Base-by-base conservation (phyloP, 2,113 vertebrate species). In the Zosterops lateralis region DNA sequence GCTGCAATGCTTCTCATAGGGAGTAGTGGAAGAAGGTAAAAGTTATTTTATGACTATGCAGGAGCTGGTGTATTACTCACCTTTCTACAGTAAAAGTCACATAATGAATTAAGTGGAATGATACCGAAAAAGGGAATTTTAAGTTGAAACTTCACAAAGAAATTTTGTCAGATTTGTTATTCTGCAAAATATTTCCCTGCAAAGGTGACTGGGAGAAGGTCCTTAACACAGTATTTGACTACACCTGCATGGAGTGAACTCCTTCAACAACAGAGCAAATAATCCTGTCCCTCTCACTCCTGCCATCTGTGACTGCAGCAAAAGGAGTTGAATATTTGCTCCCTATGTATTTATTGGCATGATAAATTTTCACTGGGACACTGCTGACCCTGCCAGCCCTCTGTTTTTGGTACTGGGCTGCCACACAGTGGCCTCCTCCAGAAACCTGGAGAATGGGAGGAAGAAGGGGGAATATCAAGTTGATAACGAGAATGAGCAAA, bases 371-470 rank as follows among this genome's bases (percentile, higher is more conserved):
- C 50, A 14, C 15, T 20, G 38, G 78, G 84, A 65, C 64, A 15
- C 40, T 84, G 81, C 32, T 95, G 89, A 76, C 74, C 74, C 36
- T 54, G 45, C 10, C 21, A 57, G 66, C 38, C 81, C 10, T 75
- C 57, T 78, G 75, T 44, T 96, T 87, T 87, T 89, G 56, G 51
- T 85, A 74, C 51, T 85, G 93, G 91, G 72, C 87, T 95, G 95
- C 91, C 94, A 87, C 84, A 79, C 12, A 80, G 89, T 93, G 95
- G 84, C 75, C 60, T 95, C 71, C 81, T 80, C 80, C 60, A 70
- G 36, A 74, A 95, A 85, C 32, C 62, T 73, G 54, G 45, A 51
- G 42, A 32, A 57, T 9, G 47, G 70, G 34, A 79, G 12, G 28
- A 85, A 31, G 44, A 20, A 85, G 42, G 24, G 18, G 62, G 10